phyloP scores from a whole-genome alignment of 2,113 vertebrate genomes.

The Psettodes erumei region DNA sequence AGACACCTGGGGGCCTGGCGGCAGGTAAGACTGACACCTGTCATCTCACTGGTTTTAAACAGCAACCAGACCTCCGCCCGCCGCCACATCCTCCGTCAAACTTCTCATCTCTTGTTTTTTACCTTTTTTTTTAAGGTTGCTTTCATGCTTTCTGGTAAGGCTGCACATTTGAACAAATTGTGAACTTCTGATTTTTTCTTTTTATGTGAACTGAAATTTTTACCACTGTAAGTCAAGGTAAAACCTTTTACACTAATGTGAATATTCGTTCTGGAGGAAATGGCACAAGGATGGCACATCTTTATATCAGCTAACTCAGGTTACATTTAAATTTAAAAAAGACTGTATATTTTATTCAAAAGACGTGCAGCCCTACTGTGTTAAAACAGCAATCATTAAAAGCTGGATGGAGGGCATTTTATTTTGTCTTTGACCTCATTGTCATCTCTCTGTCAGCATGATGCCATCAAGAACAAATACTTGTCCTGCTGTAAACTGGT shows the following conservation, averaged over 20 bases:
- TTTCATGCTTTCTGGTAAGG: slow-evolving; percentile 67
- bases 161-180: slow-evolving; percentile 54
- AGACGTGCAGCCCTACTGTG: slow-evolving; percentile 70
- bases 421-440: slow-evolving; percentile 78
- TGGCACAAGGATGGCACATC: background rate
- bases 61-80: slow-evolving; percentile 74
- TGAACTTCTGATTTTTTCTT: background rate
- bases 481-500: background rate
- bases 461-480: slow-evolving; percentile 65
- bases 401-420: slow-evolving; percentile 39
- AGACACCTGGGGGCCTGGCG: slow-evolving; percentile 85
- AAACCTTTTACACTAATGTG: background rate
- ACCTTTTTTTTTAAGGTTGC: slow-evolving; percentile 43
- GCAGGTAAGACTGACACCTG: slow-evolving; percentile 85
- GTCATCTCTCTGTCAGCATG: slow-evolving; percentile 80
- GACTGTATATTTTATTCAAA: background rate
- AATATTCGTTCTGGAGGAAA: background rate
- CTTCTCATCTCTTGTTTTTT: slow-evolving; percentile 71
- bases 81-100: slow-evolving; percentile 76
- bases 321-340: background rate
- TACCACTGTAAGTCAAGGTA: background rate
- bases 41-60: slow-evolving; percentile 74
- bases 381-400: slow-evolving; percentile 59
- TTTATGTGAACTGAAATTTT: background rate
- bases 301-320: background rate